phyloP scores from a whole-genome alignment of 2,113 vertebrate species.

The Irena cyanogastra region DNA sequence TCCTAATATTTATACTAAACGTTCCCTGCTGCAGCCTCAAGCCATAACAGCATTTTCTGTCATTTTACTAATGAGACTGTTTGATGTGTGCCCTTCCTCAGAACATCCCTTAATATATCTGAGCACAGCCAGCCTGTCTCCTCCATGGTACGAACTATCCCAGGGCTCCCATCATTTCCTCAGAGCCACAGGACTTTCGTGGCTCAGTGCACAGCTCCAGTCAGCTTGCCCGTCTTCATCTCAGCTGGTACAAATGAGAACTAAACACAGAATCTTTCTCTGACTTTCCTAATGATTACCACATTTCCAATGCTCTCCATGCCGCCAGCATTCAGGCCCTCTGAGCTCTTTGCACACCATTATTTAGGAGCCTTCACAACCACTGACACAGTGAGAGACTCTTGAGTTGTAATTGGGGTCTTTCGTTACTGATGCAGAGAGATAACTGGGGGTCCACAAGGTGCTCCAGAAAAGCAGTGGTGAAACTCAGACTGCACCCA shows the following conservation, averaged over 20 bases:
- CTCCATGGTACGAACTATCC: neutral
- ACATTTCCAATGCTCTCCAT: neutral
- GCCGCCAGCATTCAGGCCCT: neutral
- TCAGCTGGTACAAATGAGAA: slow-evolving; percentile 15
- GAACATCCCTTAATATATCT: slow-evolving; percentile 5
- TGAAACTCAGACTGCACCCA: neutral
- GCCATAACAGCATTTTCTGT: slow-evolving; percentile 55
- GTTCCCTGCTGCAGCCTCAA: slow-evolving; percentile 54
- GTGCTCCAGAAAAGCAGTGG: neutral
- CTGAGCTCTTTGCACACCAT: neutral
- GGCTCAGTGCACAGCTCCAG: neutral
- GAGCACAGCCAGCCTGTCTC: slow-evolving; percentile 41
- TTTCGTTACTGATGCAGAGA: neutral
- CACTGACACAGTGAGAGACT: neutral
- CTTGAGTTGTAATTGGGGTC: neutral
- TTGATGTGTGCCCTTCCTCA: slow-evolving; percentile 12
- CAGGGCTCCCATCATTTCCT: slow-evolving; percentile 5
- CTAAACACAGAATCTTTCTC: neutral
- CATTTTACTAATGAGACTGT: slow-evolving; percentile 29
- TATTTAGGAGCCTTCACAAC: neutral
- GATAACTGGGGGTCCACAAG: neutral
- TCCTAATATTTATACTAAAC: slow-evolving; percentile 54
- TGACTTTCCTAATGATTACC: neutral
- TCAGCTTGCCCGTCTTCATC: slow-evolving; percentile 27
- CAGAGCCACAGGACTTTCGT: neutral